Conservation (phyloP, 2,797 vertebrate species). For the Arrhamphus sclerolepis region DNA sequence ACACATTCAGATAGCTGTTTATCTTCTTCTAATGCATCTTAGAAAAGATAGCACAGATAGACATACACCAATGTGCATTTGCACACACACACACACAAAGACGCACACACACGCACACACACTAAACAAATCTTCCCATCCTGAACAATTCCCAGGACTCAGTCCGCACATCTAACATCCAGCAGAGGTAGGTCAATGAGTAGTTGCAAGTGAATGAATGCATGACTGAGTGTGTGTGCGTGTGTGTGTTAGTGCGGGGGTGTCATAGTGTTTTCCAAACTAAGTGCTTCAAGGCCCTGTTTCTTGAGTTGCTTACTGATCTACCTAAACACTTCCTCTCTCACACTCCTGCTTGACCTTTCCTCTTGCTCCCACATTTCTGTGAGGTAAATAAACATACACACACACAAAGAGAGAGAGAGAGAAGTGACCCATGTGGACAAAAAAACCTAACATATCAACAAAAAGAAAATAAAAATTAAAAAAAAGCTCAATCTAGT, state of each 20-base stretch:
- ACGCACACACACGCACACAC: neutral
- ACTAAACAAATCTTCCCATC: conserved; percentile 20
- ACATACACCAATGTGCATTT: neutral
- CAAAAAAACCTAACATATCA: neutral
- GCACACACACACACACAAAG: conserved; percentile 3
- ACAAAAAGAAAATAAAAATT: neutral
- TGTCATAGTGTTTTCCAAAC: conserved; percentile 48
- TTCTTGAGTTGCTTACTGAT: conserved; percentile 60
- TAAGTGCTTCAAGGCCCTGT: conserved; percentile 54
- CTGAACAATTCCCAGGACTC: conserved; percentile 52
- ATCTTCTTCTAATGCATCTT: conserved; percentile 2
- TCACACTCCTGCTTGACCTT: conserved; percentile 53
- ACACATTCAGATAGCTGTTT: conserved; percentile 1
- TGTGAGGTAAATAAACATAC: conserved; percentile 2
- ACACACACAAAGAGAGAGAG: neutral
- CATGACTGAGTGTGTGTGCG: conserved; percentile 2
- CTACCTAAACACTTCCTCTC: conserved; percentile 68
- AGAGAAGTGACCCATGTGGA: conserved; percentile 5
- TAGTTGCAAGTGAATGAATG: neutral
- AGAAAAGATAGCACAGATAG: neutral
- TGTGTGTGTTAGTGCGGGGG: neutral
- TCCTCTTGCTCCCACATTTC: conserved; percentile 47
- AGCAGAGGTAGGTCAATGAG: conserved; percentile 1
- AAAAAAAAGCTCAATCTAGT: no score
- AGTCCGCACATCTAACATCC: neutral